Evolutionary conservation across 2,888 invertebrate species (phyloP).

Genomic region (Isotomurus palustris): DNA sequence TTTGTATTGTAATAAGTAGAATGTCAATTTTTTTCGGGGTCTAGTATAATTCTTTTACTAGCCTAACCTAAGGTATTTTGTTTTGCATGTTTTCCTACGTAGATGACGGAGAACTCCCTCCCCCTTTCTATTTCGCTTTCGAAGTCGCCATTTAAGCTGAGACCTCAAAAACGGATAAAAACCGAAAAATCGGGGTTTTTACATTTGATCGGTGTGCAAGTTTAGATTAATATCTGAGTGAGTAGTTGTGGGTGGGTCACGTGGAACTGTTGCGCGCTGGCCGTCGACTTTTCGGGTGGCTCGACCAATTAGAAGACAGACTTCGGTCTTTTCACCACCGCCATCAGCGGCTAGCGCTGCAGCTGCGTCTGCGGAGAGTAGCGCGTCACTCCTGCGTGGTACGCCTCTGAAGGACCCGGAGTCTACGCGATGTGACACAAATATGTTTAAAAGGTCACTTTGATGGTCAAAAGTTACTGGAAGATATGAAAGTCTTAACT

Average conservation of each 20-base stretch:
- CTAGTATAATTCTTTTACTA: too few species aligned
- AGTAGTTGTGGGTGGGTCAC: conserved; percentile 4
- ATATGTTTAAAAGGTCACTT: not conserved
- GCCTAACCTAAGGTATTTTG: too few species aligned
- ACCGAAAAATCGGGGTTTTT: too few species aligned
- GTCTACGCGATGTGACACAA: not conserved
- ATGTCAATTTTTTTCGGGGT: too few species aligned
- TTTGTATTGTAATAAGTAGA: too few species aligned
- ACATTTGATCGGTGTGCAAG: too few species aligned
- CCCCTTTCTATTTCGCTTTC: too few species aligned
- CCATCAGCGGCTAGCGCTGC: conserved; percentile 54
- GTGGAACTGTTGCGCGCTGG: conserved; percentile 4
- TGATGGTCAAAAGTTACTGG: not conserved
- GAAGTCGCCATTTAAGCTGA: too few species aligned
- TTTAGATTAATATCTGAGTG: too few species aligned
- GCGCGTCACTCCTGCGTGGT: conserved; percentile 59
- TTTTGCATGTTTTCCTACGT: too few species aligned
- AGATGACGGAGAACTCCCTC: too few species aligned
- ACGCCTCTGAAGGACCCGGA: conserved; percentile 54
- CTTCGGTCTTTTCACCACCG: conserved; percentile 63
- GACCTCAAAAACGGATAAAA: too few species aligned
- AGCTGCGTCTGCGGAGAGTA: conserved; percentile 73
- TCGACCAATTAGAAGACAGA: conserved; percentile 69
- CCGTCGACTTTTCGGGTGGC: conserved; percentile 50
- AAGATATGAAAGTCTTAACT: conserved; percentile 15